phyloP scores from a whole-genome alignment of 2,113 vertebrate species.

The Alethe diademata region DNA sequence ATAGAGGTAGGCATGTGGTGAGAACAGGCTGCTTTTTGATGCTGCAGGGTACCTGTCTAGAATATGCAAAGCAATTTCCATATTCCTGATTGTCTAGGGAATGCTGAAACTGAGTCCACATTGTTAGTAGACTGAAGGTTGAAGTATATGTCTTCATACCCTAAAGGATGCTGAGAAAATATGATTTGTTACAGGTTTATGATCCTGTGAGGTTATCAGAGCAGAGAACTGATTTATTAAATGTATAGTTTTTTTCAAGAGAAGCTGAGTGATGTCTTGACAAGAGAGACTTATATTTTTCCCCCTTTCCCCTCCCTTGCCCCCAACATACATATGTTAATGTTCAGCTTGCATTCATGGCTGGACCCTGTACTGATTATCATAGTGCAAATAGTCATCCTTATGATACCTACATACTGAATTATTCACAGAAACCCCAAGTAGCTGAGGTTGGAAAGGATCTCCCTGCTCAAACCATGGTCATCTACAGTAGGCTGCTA shows the following conservation, averaged over 20 bases:
- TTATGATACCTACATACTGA: neutral
- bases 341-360: neutral
- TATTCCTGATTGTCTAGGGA: neutral
- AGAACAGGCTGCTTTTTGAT: neutral
- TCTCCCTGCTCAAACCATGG: neutral
- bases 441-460: neutral
- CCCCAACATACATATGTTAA: neutral
- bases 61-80: neutral
- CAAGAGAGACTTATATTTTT: neutral
- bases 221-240: neutral
- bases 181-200: neutral
- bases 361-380: neutral
- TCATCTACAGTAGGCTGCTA: neutral
- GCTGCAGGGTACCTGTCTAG: neutral
- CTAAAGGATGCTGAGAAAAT: neutral
- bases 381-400: neutral
- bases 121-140: neutral
- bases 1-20: neutral
- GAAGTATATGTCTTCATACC: neutral
- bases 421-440: neutral
- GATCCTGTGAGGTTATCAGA: neutral
- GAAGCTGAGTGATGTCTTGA: neutral
- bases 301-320: rapidly evolving
- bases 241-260: neutral
- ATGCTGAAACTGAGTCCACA: neutral